These are phyloP conservation scores for Epizoanthus ramosus DNA, from an alignment of 92 coral and sea anemone genomes.

Conservation along the genomic window DNA sequence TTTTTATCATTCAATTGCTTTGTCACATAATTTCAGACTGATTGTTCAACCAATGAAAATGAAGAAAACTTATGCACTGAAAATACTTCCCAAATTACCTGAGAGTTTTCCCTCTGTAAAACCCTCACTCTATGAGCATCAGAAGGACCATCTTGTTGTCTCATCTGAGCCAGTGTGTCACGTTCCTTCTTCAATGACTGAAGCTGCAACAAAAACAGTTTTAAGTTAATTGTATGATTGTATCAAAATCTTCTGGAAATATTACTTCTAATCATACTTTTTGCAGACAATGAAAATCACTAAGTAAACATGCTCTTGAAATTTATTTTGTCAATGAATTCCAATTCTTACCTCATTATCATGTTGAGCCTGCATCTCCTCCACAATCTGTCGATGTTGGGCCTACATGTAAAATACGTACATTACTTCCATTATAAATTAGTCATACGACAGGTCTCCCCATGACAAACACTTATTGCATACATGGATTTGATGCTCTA, in stretches of 20 bases:
- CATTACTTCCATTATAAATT: background rate
- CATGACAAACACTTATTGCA: no score
- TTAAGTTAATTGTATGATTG: background rate
- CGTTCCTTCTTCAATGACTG: conserved; percentile 78
- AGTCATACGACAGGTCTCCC: background rate
- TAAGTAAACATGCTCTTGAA: no score
- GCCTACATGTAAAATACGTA: conserved; percentile 30
- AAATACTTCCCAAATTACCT: conserved; percentile 52
- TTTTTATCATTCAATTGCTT: no score
- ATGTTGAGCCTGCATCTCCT: conserved; percentile 83
- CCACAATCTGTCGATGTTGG: conserved; percentile 82
- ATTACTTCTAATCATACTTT: background rate
- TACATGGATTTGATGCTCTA: no score
- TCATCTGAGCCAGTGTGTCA: conserved; percentile 71
- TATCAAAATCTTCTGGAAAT: background rate
- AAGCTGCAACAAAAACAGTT: conserved; percentile 44
- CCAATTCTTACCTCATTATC: conserved; percentile 74
- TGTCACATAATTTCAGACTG: no score
- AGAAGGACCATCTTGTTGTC: conserved; percentile 84
- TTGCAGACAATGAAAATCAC: background rate
- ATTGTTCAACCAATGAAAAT: no score
- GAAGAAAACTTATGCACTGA: no score
- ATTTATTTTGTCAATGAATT: background rate
- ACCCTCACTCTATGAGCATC: conserved; percentile 85
- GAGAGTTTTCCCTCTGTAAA: conserved; percentile 94